A percentile compares a stretch with the other conserved stretches of the same genome.
These are phyloP conservation scores for Phaonia tiefii DNA, from an alignment of 2,888 invertebrate genomes.

Conservation along the genomic window DNA sequence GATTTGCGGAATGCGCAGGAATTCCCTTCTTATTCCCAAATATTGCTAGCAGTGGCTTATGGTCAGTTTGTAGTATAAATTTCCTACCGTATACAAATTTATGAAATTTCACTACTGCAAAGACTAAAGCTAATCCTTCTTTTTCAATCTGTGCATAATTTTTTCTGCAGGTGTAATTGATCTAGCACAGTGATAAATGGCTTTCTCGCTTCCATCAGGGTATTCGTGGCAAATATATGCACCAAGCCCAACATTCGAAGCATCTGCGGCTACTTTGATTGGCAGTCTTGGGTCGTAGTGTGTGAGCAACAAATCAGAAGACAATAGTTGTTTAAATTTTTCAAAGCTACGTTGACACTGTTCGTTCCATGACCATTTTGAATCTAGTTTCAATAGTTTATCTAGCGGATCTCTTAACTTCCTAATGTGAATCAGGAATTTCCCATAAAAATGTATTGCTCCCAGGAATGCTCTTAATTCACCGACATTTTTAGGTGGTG, in stretches of 20 bases:
- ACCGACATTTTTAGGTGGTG: slow-evolving; percentile 42
- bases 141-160: no score
- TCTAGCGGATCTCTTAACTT: slow-evolving; percentile 45
- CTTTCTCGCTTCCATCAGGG: slow-evolving; percentile 43
- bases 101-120: slow-evolving; percentile 46
- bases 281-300: no score
- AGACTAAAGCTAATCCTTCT: slow-evolving; percentile 32
- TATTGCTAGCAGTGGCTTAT: no score
- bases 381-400: slow-evolving; percentile 15
- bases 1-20: no score
- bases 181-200: no score
- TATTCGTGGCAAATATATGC: slow-evolving; percentile 72
- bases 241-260: no score
- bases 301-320: no score
- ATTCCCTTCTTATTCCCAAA: no score
- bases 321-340: slow-evolving; percentile 71
- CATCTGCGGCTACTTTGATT: no score
- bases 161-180: no score
- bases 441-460: slow-evolving; percentile 57
- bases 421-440: slow-evolving; percentile 51
- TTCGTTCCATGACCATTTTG: no score
- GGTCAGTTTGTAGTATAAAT: no score
- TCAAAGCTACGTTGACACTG: slow-evolving; percentile 68
- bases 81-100: slow-evolving; percentile 50
- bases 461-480: slow-evolving; percentile 44